A percentile compares a stretch with the other conserved stretches of the same genome.
Conservation (phyloP, 2,888 invertebrate genomes). For the Hypolimnas misippus region DNA sequence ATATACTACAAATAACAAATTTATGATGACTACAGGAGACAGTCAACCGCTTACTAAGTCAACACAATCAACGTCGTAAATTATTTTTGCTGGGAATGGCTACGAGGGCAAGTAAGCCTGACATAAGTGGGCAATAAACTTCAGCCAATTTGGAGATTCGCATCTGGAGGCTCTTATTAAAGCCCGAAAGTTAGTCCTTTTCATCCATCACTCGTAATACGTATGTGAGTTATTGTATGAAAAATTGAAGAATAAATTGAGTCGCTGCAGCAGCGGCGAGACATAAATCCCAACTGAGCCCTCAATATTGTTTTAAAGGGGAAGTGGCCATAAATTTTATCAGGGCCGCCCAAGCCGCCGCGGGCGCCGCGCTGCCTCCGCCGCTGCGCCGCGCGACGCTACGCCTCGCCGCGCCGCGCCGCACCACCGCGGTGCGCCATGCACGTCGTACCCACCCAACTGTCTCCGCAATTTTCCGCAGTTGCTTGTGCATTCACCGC, state of each 20-base stretch:
- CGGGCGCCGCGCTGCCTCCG: constrained; percentile 51
- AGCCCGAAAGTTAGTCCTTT: constrained; percentile 85
- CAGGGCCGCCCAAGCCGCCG: constrained; percentile 76
- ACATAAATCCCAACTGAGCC: constrained; percentile 85
- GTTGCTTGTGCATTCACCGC: constrained; percentile 69
- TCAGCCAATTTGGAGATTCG: constrained; percentile 84
- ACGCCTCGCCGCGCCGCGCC: constrained; percentile 49
- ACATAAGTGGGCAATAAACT: constrained; percentile 85
- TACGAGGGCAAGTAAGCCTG: constrained; percentile 82
- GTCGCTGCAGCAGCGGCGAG: constrained; percentile 84
- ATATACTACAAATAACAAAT: background rate
- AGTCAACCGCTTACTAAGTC: constrained; percentile 75
- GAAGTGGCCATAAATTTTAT: constrained; percentile 85
- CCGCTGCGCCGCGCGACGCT: constrained; percentile 47
- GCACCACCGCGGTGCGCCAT: constrained; percentile 32
- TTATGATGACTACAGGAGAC: constrained; percentile 46
- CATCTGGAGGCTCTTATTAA: constrained; percentile 84
- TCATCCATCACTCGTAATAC: constrained; percentile 84
- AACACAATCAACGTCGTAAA: constrained; percentile 81
- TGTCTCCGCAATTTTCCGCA: constrained; percentile 77
- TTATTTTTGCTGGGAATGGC: constrained; percentile 81
- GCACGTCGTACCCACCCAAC: constrained; percentile 44
- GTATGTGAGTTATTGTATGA: constrained; percentile 85
- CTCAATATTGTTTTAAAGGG: constrained; percentile 85
- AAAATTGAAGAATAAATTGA: constrained; percentile 85